Percentiles rank a stretch among this genome's conserved stretches.
Conservation (phyloP, 2,113 vertebrate species). For the Agapornis roseicollis region DNA sequence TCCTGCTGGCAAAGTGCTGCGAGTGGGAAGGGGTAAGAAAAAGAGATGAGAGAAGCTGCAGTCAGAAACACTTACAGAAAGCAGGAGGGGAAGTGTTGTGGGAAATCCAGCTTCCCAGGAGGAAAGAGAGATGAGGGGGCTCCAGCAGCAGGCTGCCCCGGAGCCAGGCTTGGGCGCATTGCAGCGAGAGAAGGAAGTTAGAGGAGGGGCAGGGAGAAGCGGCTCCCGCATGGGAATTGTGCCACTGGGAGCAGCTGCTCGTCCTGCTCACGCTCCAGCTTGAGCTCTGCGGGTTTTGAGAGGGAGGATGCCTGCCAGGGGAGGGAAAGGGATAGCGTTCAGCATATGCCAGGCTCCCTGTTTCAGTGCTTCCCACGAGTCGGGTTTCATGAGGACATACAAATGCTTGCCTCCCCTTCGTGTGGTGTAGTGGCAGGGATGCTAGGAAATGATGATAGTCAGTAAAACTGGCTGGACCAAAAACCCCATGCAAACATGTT, state of each 20-base stretch:
- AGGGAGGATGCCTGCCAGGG: not conserved
- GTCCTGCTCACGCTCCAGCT: accelerated
- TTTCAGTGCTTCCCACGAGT: not conserved
- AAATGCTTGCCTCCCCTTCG: not conserved
- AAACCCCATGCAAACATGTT: not conserved
- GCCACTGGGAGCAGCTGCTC: not conserved
- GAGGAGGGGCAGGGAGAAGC: not conserved
- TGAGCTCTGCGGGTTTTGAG: not conserved
- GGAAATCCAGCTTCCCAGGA: not conserved
- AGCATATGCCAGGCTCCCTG: not conserved
- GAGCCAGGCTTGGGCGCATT: not conserved
- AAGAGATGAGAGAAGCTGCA: not conserved
- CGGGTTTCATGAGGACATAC: not conserved
- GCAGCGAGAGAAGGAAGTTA: not conserved
- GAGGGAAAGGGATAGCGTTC: not conserved
- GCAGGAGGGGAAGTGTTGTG: not conserved
- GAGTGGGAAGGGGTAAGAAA: not conserved
- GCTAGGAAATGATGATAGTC: not conserved
- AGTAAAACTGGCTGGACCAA: not conserved
- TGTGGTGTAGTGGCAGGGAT: not conserved
- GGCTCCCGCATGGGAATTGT: not conserved
- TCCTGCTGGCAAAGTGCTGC: not conserved
- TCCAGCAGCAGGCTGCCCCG: not conserved
- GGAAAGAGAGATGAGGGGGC: not conserved
- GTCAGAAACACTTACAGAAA: not conserved